A percentile compares a stretch with the other conserved stretches of the same genome.
Evolutionary conservation across 2,113 vertebrate species (phyloP).

Genomic region (Acrocephalus kingi): DNA sequence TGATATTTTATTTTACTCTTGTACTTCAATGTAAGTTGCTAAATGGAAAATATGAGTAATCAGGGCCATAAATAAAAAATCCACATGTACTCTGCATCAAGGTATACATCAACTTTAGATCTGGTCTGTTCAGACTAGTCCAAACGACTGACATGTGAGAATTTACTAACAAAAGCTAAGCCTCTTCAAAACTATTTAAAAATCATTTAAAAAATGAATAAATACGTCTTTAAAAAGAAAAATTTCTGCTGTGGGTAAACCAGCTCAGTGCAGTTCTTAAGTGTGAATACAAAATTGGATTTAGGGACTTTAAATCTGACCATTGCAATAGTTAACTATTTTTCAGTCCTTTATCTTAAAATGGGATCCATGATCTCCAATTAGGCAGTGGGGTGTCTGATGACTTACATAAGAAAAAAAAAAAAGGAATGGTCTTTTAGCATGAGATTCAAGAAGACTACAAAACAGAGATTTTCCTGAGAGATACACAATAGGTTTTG

Average conservation of each 20-base stretch:
- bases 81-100: no score
- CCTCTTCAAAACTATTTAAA: background rate
- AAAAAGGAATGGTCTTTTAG: background rate
- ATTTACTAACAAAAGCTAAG: no score
- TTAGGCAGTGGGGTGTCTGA: background rate
- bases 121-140: no score
- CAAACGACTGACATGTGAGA: no score
- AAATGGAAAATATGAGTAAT: no score
- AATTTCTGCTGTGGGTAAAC: background rate
- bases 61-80: no score
- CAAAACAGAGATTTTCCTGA: background rate
- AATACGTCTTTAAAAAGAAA: background rate
- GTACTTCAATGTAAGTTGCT: background rate
- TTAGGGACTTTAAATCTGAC: constrained; percentile 9
- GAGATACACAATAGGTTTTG: background rate
- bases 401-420: background rate
- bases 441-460: background rate
- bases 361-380: background rate
- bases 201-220: background rate
- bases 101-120: no score
- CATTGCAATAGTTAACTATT: background rate
- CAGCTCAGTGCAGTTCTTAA: background rate
- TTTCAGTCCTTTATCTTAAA: background rate
- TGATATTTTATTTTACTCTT: background rate
- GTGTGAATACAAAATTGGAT: background rate